Base-by-base conservation (phyloP, 2,113 vertebrate species). In the Phaethornis superciliosus region DNA sequence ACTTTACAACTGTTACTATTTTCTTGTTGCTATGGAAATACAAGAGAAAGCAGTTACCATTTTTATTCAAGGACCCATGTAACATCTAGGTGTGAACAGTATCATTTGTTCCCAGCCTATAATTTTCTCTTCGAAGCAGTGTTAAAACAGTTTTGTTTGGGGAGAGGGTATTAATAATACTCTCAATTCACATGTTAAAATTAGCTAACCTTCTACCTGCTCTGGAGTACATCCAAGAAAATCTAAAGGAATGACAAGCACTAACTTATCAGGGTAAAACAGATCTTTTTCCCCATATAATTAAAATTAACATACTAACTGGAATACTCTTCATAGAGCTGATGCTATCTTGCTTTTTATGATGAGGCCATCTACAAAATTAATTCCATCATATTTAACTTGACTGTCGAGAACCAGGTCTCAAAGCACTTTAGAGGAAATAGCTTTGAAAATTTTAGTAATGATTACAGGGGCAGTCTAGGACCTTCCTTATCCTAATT, bases 21-120 rank as follows among this genome's bases (percentile, higher is more conserved):
- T 96, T 88, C 65, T 30, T 64, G 94, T 97, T 98, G 92, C 97
- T 95, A 96, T 93, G 88, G 96, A 85, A 95, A 97, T 95, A 56
- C n/a, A 71, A 88, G 11, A 33, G 26, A 87, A 94, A 90, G 56
- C 22, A 15, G 54, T 85, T 89, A 59, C 92, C 62, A 16, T 90
- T 56, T 54, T 90, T 91, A 94, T 86, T 95, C 85, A 95, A 85
- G 95, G 94, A 91, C 47, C 12, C 20, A 67, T 64, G 65, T 88
- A 93, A 97, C 96, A 86, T 94, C 87, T 90, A 96, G 94, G 86
- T 96, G 89, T 69, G 91, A 96, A 94, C 67, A 91, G 55, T 70
- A 84, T 94, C n/a, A 89, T 89, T 87, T 74, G 33, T 78, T 78
- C 86, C 64, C 84, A 93, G 52, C 33, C 95, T 97, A 5, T 85